Conservation (phyloP, 2,888 invertebrate species). For the Mesorhabditis sp. region DNA sequence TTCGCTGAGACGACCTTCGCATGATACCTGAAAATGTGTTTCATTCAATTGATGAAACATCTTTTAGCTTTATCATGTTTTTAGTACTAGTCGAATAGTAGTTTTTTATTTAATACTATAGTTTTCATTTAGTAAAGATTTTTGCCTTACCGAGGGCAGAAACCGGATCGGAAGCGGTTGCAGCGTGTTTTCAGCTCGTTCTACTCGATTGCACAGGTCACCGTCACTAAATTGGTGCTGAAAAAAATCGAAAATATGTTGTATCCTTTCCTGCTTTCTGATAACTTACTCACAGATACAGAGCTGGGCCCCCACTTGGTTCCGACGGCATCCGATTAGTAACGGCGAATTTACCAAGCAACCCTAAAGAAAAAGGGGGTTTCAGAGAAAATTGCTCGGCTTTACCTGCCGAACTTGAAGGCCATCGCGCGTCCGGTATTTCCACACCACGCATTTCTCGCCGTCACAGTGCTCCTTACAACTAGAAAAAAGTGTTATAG, state of each 20-base stretch:
- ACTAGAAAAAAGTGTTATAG: constrained; percentile 14
- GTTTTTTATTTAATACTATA: background rate
- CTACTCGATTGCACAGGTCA: constrained; percentile 26
- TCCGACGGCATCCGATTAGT: constrained; percentile 40
- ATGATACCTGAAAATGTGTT: background rate
- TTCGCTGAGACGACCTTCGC: constrained; percentile 16
- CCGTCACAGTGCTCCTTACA: constrained; percentile 28
- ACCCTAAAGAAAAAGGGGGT: constrained; percentile 21
- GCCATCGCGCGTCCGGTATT: constrained; percentile 28
- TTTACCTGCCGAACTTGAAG: constrained; percentile 25
- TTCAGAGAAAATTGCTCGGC: too few species aligned
- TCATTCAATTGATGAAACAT: too few species aligned
- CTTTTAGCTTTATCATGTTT: too few species aligned
- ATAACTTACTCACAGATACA: constrained; percentile 45
- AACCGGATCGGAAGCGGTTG: constrained; percentile 25
- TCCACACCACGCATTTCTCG: constrained; percentile 34
- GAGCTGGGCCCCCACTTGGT: constrained; percentile 38
- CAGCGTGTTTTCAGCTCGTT: constrained; percentile 27
- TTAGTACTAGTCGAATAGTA: background rate
- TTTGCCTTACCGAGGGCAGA: constrained; percentile 21
- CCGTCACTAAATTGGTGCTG: constrained; percentile 19
- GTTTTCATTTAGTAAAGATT: background rate
- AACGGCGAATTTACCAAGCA: constrained; percentile 33
- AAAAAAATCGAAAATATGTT: background rate
- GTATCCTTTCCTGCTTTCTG: background rate